Evolutionary conservation across 2,797 vertebrate genomes (phyloP), one percentile per base, ranked within the genome.

Genomic region (Enteromius paludinosus): DNA sequence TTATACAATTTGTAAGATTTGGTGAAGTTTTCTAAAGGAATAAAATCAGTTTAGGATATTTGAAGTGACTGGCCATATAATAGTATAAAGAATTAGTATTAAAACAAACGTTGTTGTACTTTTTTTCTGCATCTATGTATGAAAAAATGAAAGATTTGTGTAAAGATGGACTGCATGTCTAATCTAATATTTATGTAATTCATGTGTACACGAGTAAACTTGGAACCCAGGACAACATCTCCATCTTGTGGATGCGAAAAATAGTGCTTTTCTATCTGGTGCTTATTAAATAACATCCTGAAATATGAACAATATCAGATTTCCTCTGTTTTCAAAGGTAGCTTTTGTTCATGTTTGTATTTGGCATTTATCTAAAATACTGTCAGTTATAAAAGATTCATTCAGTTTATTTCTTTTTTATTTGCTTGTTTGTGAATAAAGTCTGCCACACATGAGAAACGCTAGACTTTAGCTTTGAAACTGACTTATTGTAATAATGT

Each of bases 231-330:
- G 18, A 20, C 72, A 83, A 77, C 56, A 35, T 2, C 38, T 30
- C 73, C 73, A 70, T 62, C 64, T 3, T 77, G 81, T 76, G 81
- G 81, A 45, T 56, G 12, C 10, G 30, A 9, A 0, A 62, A 81
- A 62, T 7, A 41, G n/a, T 73, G 30, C 15, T 52, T 81, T 73
- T 64, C 8, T 28, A 49, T 28, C 8, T 14, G 23, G 15, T 43
- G 52, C 8, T 1, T 61, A 25, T 35, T 6, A 33, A 71, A 30
- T 4, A 30, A 43, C 6, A n/a, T 10, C 11, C 38, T 33, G 3
- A 28, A 45, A 6, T 17, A 59, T 7, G 6, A 17, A 7, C 5
- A 62, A 28, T 28, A 17, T n/a, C 11, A 74, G 10, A 1, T 56
- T 18, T 12, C 11, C 2, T 43, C 14, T 2, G 61, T 74, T 38